Base-by-base conservation (phyloP, 2,113 vertebrate species). In the Triplophysa dalaica region DNA sequence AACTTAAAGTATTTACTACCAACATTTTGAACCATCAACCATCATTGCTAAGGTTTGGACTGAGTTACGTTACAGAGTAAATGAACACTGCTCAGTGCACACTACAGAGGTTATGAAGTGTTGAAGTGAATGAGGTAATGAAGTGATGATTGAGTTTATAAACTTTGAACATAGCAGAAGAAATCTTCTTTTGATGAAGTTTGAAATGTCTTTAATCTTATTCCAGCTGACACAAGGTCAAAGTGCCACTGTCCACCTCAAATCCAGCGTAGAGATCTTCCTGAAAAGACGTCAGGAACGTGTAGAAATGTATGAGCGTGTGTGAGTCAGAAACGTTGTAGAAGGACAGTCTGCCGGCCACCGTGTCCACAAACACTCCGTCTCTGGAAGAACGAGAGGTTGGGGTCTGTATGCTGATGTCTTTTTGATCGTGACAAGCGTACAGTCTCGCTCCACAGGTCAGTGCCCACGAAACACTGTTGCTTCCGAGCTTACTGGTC, bases 361-460 rank as follows among this genome's bases (percentile, higher is more conserved):
- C 68, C 24, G 67, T 77, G 72, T 86, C 84, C 56, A 86, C 67
- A 82, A 63, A 86, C 62, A 86, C 82, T 41, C 85, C 85, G 2
- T 73, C 62, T 68, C 72, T 77, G n/a, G 8, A 22, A 9, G 67
- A 41, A 1, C 1, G 0, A 33, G 21, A 45, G 38, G 4, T 13
- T 14, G 48, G 1, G 26, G n/a, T 12, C 9, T 19, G 10, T 61
- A 84, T 64, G 0, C 2, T 2, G 14, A 11, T 70, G 21, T 65
- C 12, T 19, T 60, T 26, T 24, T 33, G 1, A 79, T 63, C 14
- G n/a, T 82, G 73, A 43, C 38, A 19, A 77, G 52, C 72, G 52
- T 64, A 29, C 72, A 50, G 8, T 11, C 17, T 22, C 10, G 2
- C 4, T 41, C 26, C 61, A 33, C n/a, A 41, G 9, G 19, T 12